These are phyloP conservation scores for Poeciliopsis prolifica DNA, from an alignment of 2,113 vertebrate species.

Conservation along the genomic window DNA sequence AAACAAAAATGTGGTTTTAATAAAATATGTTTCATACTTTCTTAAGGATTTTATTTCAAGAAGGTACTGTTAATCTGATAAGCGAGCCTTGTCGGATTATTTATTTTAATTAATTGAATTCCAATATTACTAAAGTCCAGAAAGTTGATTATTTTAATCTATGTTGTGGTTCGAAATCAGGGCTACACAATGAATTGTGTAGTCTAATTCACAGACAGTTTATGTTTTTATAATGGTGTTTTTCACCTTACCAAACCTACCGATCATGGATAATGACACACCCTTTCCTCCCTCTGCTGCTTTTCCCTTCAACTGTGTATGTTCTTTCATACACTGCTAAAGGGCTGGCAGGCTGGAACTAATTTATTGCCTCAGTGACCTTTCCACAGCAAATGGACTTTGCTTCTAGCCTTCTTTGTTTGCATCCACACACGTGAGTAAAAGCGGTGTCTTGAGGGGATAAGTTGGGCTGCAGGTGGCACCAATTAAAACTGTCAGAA, in stretches of 20 bases:
- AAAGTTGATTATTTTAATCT: too few species aligned
- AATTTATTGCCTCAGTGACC: constrained; percentile 96
- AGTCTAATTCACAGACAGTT: too few species aligned
- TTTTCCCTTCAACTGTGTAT: not conserved
- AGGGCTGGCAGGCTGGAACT: constrained; percentile 89
- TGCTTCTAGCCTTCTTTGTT: constrained; percentile 92
- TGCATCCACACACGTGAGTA: constrained; percentile 87
- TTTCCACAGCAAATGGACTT: constrained; percentile 89
- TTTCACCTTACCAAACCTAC: not conserved
- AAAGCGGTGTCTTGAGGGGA: constrained; percentile 88
- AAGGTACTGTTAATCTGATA: too few species aligned
- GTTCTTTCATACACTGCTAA: not conserved
- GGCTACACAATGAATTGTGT: too few species aligned
- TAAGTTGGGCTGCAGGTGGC: constrained; percentile 89
- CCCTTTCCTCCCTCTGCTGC: not conserved
- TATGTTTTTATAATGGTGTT: not conserved
- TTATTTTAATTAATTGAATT: too few species aligned
- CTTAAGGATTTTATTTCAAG: too few species aligned
- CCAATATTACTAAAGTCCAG: too few species aligned
- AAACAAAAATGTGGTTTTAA: too few species aligned
- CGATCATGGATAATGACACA: too few species aligned
- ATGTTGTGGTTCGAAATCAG: too few species aligned
- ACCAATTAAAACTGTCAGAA: constrained; percentile 99
- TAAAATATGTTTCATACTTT: too few species aligned
- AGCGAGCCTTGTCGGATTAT: too few species aligned